Percentiles rank a stretch among this genome's conserved stretches.
Conservation (phyloP, 2,888 invertebrate genomes). For the Heteromurus nitidus region DNA sequence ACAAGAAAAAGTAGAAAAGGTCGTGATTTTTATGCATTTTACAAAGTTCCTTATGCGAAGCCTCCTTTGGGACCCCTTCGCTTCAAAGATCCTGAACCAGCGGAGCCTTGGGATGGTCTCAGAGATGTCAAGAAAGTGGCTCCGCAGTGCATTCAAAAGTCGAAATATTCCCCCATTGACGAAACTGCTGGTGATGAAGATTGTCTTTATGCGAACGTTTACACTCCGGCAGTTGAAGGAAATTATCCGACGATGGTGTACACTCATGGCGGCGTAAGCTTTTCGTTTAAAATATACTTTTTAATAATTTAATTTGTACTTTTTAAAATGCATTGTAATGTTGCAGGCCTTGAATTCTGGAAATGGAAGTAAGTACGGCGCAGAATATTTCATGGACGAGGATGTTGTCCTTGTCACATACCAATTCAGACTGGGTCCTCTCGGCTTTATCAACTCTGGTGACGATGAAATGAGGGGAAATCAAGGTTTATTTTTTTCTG, state of each 20-base stretch:
- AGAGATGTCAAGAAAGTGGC: constrained; percentile 22
- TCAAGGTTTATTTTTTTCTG: no score
- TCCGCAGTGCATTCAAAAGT: constrained; percentile 59
- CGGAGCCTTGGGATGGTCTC: constrained; percentile 41
- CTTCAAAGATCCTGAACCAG: constrained; percentile 42
- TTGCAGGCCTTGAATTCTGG: constrained; percentile 40
- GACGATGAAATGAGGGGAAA: constrained; percentile 39
- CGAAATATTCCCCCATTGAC: constrained; percentile 30
- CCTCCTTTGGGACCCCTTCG: neutral
- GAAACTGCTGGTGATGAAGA: constrained; percentile 47
- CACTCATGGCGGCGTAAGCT: constrained; percentile 56
- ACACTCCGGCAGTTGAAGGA: neutral
- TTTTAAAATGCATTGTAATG: no score
- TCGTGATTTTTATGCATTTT: neutral
- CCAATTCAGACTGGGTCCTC: constrained; percentile 50
- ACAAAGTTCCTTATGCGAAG: neutral
- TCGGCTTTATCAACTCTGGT: constrained; percentile 34
- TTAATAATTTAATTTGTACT: no score
- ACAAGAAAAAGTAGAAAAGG: neutral
- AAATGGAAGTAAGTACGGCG: constrained; percentile 63
- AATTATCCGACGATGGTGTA: constrained; percentile 53
- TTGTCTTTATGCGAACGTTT: constrained; percentile 54
- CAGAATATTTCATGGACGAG: constrained; percentile 67
- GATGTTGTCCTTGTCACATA: constrained; percentile 59
- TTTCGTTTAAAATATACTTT: no score